phyloP scores from a whole-genome alignment of 2,888 invertebrate species.

The Hypsopygia costalis region DNA sequence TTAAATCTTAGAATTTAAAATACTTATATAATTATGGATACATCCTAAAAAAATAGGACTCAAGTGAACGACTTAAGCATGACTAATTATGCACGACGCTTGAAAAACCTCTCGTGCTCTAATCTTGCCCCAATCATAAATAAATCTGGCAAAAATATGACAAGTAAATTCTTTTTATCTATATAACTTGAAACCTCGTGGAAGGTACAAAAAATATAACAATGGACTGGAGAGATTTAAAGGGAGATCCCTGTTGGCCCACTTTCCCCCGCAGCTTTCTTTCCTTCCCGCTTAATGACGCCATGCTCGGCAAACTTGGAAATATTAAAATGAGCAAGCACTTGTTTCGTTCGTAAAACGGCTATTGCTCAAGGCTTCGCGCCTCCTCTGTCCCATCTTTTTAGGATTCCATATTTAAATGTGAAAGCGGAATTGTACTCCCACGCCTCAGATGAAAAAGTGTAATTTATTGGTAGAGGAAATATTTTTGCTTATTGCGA shows the following conservation, averaged over 20 bases:
- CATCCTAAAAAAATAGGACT: too few relatives aligned
- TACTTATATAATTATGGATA: too few relatives aligned
- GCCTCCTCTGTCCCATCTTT: conserved; percentile 44
- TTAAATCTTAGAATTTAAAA: too few relatives aligned
- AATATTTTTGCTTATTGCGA: background rate
- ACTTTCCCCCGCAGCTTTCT: conserved; percentile 48
- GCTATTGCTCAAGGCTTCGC: conserved; percentile 61
- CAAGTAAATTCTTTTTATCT: conserved; percentile 22
- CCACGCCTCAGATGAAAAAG: conserved; percentile 18
- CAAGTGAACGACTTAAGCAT: too few relatives aligned
- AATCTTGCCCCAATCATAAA: conserved; percentile 16
- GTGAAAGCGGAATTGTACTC: conserved; percentile 20
- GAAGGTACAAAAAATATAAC: conserved; percentile 57
- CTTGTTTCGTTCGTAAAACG: conserved; percentile 70
- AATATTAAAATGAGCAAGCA: conserved; percentile 79
- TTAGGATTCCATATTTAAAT: conserved; percentile 31
- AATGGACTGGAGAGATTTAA: conserved; percentile 61
- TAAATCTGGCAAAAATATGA: conserved; percentile 21
- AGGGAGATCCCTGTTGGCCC: conserved; percentile 60
- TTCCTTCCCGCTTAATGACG: conserved; percentile 65
- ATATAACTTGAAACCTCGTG: conserved; percentile 25
- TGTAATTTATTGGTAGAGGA: conserved; percentile 18
- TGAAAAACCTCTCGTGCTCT: too few relatives aligned
- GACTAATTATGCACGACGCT: too few relatives aligned
- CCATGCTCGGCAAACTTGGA: conserved; percentile 60